These are phyloP conservation scores for Petaurus breviceps DNA, from an alignment of 2,113 vertebrate species.

Conservation along the genomic window DNA sequence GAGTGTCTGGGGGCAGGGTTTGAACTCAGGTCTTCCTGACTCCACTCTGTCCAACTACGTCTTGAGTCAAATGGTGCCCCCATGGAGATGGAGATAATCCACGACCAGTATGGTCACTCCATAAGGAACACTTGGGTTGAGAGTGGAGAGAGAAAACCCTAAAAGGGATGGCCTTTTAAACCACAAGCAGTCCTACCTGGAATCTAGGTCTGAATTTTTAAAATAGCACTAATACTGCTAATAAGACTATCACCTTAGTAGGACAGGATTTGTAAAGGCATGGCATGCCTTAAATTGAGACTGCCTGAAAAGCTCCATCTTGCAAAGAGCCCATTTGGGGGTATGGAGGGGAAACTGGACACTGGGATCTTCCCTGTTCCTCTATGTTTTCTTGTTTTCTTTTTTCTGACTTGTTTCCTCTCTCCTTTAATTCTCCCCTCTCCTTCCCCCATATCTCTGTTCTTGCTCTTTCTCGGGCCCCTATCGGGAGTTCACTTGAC, in stretches of 20 bases:
- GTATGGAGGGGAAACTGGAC: background rate
- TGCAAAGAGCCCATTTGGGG: background rate
- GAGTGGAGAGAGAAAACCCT: background rate
- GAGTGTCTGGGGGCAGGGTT: background rate
- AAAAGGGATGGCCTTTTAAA: constrained; percentile 10
- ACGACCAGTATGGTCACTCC: background rate
- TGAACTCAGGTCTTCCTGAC: background rate
- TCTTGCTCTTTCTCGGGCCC: background rate
- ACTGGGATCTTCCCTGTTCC: fast-evolving
- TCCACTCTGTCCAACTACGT: background rate
- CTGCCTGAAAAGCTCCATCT: background rate
- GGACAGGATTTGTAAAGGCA: background rate
- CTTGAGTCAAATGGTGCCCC: background rate
- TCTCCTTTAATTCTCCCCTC: fast-evolving
- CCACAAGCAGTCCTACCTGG: background rate
- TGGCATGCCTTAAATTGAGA: background rate
- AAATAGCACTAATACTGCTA: constrained; percentile 27
- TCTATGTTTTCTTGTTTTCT: background rate
- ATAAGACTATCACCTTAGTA: background rate
- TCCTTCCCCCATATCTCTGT: background rate
- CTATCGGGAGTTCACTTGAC: constrained; percentile 22
- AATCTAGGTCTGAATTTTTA: background rate
- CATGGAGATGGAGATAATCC: background rate
- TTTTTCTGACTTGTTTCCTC: background rate
- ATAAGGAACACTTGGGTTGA: background rate